These are phyloP conservation scores for Arizona elegans DNA, from an alignment of 2,113 vertebrate genomes.

Conservation along the genomic window DNA sequence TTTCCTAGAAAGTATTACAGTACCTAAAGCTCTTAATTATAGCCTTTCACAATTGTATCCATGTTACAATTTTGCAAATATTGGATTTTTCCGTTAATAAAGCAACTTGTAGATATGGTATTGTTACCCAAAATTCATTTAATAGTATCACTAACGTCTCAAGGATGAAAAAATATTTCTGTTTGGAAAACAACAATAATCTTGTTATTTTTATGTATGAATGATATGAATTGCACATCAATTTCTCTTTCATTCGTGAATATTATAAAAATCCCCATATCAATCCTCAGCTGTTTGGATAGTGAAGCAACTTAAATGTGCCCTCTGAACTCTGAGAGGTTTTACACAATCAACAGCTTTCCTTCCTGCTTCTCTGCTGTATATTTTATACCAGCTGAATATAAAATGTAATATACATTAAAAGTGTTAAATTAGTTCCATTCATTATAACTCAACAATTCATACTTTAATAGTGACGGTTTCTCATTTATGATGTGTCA, in stretches of 20 bases:
- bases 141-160: slow-evolving; percentile 40
- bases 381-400: not conserved
- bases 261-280: slow-evolving; percentile 43
- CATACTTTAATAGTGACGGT: not conserved
- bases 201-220: not conserved
- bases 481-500: not conserved
- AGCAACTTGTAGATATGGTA: slow-evolving; percentile 42
- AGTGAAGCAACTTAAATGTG: not conserved
- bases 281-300: not conserved
- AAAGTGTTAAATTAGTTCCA: not conserved
- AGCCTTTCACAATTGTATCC: slow-evolving; percentile 49
- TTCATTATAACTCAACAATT: not conserved
- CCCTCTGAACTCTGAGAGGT: not conserved
- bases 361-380: not conserved
- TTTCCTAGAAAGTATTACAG: slow-evolving; percentile 58
- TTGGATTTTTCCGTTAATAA: slow-evolving; percentile 51
- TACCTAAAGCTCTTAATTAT: slow-evolving; percentile 57
- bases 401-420: not conserved
- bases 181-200: slow-evolving; percentile 40
- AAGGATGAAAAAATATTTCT: slow-evolving; percentile 39
- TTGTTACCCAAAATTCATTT: slow-evolving; percentile 28
- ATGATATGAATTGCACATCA: not conserved
- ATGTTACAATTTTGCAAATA: slow-evolving; percentile 53
- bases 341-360: not conserved
- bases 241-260: slow-evolving; percentile 38